Evolutionary conservation across 2,113 vertebrate genomes (phyloP), one percentile per base, ranked within the genome.

Genomic region (Corvus cornix): DNA sequence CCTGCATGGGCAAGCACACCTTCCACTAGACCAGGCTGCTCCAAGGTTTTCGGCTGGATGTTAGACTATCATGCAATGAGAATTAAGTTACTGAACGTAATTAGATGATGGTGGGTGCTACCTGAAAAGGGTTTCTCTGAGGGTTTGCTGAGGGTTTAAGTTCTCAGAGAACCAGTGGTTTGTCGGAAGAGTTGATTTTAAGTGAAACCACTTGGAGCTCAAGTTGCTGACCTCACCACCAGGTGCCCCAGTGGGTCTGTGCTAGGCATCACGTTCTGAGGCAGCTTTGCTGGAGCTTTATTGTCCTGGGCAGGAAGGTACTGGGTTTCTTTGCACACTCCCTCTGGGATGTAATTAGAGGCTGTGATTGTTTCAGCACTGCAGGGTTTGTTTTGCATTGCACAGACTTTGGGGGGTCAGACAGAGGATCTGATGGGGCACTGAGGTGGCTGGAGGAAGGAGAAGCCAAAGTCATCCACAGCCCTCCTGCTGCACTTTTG

Each of bases 231-330:
- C 15, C 26, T 68, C 58, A 33, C 35, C 52, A 27, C 1, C 3
- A 20, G 58, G n/a, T 7, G 21, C 39, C 33, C 20, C 28, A 31
- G 46, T 2, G 1, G 16, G 33, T 51, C 43, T 28, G 7, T 21
- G 55, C 20, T 10, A 33, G 31, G 41, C 31, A 60, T 16, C 14
- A 0, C 6, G 18, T 44, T 49, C 49, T 67, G 56, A 70, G 39
- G 56, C 33, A 46, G 69, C 21, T 85, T 30, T 56, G 62, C 37
- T 55, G 33, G 33, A 67, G 31, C 28, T 20, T 49, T 55, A 1
- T 3, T 5, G 9, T 23, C 35, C 23, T 1, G 0, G 14, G 35
- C 18, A 44, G 16, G n/a, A 68, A 21, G 35, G 44, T 35, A 11
- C 21, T 56, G n/a, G 27, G 9, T 67, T 81, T 59, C 21, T 56